Evolutionary conservation across 2,888 invertebrate genomes (phyloP), one percentile per base, ranked within the genome.

Genomic region (Loripinus fragilis): DNA sequence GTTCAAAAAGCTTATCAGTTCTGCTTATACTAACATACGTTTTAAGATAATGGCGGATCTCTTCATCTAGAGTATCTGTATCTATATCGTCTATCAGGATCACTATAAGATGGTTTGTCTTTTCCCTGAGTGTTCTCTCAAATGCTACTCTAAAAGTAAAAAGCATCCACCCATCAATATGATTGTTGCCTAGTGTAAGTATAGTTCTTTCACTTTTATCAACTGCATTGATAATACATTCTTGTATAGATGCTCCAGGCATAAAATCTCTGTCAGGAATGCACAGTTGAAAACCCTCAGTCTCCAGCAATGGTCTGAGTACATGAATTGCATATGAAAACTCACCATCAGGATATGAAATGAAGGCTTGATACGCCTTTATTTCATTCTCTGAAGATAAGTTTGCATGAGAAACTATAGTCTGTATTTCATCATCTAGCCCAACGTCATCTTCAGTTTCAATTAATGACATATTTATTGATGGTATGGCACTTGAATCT

Each of bases 71-170:
- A 5, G 12, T 38, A 12, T 38, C 12, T 8, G 7, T 38, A 38
- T 38, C 38, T 12, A 38, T 8, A 38, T 12, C 38, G 38, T 38
- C 38, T 25, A 45, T 71, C 5, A 71, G 33, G 17, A 85, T 35
- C 1, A 80, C 74, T 3, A 83, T 79, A 12, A 85, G 60, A 42
- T 79, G 80, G 64, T 85, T 85, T 45, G 74, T 76, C n/a, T 73
- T 76, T 15, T 79, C 66, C 41, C 76, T 69, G 23, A 85, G 55
- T 10, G 81, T 76, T 38, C 73, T 79, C 35, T 85, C 83, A 60
- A 65, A 72, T 0, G 83, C 83, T 3, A 69, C 69, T 45, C 78
- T 45, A 48, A 83, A 76, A 1, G 80, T 78, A 23, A 55, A 55
- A 8, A n/a, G 12, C 12, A 2, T 7, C 55, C 55, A 55, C 17